Evolutionary conservation across 2,797 vertebrate genomes (phyloP), one percentile per base, ranked within the genome.

Genomic region (Spheniscus humboldti): DNA sequence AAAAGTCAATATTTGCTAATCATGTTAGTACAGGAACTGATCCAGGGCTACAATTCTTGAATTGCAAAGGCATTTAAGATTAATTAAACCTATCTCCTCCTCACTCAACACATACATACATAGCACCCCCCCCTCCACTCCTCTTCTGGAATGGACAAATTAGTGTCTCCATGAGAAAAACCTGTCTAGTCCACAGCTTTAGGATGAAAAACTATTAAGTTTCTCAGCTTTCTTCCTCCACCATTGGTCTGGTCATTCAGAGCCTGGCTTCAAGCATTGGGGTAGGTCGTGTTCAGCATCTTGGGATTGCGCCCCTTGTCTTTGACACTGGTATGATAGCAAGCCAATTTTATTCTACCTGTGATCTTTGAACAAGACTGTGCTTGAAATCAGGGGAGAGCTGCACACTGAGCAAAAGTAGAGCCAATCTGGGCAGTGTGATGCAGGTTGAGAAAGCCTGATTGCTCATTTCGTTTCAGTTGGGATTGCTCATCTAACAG

Each of bases 1-100:
- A 97, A 97, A 98, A 98, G 98, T 98, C 98, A 98, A 98, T 98
- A 98, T 98, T 98, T 98, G 97, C 97, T 98, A 98, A 98, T 98
- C 97, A 97, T 97, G 97, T 98, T 98, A 98, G 97, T 97, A 97
- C 97, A 98, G 98, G 97, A 98, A 97, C 97, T 97, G 96, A 98
- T 98, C 97, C 97, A 98, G 96, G 96, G 88, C 93, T 97, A 96
- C 96, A 98, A 95, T 96, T 97, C 97, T 97, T 98, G 98, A 97
- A 97, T 97, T 97, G 97, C 95, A 96, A 95, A 98, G 94, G 96
- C 97, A 96, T 98, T 98, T 98, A 97, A 97, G 97, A 98, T 98
- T 98, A 98, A 98, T 98, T 98, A 98, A 98, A 97, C 95, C 96
- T 96, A 90, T 94, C 96, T 98, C 85, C 96, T 96, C 92, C 88